These are phyloP conservation scores for Peromyscus maniculatus DNA, from an alignment of 2,113 vertebrate species.

Conservation along the genomic window DNA sequence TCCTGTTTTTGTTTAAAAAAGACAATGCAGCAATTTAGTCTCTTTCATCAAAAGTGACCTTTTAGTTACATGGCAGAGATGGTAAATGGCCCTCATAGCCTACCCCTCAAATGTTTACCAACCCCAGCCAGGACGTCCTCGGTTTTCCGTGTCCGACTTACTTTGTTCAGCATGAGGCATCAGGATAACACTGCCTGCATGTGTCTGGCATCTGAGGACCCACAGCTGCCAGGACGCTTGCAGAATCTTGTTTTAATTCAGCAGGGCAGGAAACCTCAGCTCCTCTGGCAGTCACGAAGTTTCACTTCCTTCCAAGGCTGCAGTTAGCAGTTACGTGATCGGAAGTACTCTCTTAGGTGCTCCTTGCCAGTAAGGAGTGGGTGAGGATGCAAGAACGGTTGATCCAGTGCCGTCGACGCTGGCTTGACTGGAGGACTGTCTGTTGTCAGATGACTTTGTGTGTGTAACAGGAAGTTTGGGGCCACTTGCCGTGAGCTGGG, in stretches of 20 bases:
- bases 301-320: neutral
- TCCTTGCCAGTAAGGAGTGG: conserved; percentile 7
- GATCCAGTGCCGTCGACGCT: neutral
- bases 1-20: neutral
- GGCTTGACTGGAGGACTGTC: neutral
- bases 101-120: neutral
- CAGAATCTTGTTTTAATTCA: neutral
- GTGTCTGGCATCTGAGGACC: neutral
- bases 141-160: neutral
- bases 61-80: neutral
- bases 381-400: neutral
- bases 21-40: neutral
- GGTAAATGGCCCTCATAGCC: neutral
- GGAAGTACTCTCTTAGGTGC: neutral
- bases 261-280: neutral
- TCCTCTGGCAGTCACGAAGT: neutral
- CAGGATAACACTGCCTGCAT: neutral
- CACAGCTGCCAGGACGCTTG: too few species aligned
- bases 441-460: conserved; percentile 12
- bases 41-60: neutral
- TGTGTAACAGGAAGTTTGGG: conserved; percentile 53
- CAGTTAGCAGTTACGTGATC: neutral
- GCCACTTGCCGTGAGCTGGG: neutral
- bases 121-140: neutral
- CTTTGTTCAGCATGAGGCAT: neutral